These are phyloP conservation scores for Parnassius mnemosyne DNA, from an alignment of 2,888 invertebrate genomes.

Conservation along the genomic window DNA sequence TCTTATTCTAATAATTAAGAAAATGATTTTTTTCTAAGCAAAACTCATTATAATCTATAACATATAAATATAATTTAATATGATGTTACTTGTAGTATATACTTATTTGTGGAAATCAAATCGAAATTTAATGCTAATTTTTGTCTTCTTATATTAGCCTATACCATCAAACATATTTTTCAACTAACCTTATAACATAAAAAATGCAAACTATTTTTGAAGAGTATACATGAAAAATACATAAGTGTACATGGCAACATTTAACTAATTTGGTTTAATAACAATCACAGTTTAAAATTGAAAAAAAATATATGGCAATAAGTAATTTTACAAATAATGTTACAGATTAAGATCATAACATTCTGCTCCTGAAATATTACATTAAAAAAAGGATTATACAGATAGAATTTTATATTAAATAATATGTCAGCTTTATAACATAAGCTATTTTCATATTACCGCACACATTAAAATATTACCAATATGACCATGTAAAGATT, in stretches of 20 bases:
- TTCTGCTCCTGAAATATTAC: too few relatives aligned
- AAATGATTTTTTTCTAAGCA: too few relatives aligned
- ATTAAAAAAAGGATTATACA: too few relatives aligned
- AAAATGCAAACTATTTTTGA: neutral
- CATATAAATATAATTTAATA: too few relatives aligned
- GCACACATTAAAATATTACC: too few relatives aligned
- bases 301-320: constrained; percentile 18
- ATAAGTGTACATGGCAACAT: constrained; percentile 15
- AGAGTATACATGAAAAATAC: neutral
- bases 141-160: neutral
- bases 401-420: too few relatives aligned
- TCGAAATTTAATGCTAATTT: neutral
- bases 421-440: too few relatives aligned
- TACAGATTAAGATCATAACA: too few relatives aligned
- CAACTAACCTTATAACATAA: neutral
- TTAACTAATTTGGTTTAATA: constrained; percentile 20
- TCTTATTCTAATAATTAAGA: too few relatives aligned
- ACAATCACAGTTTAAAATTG: constrained; percentile 13
- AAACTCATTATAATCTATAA: too few relatives aligned
- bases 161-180: neutral
- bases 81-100: neutral
- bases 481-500: too few relatives aligned
- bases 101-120: neutral
- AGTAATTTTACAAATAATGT: neutral
- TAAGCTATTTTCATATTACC: too few relatives aligned